Base-by-base conservation (phyloP, 2,113 vertebrate genomes). In the Eurypyga helias region DNA sequence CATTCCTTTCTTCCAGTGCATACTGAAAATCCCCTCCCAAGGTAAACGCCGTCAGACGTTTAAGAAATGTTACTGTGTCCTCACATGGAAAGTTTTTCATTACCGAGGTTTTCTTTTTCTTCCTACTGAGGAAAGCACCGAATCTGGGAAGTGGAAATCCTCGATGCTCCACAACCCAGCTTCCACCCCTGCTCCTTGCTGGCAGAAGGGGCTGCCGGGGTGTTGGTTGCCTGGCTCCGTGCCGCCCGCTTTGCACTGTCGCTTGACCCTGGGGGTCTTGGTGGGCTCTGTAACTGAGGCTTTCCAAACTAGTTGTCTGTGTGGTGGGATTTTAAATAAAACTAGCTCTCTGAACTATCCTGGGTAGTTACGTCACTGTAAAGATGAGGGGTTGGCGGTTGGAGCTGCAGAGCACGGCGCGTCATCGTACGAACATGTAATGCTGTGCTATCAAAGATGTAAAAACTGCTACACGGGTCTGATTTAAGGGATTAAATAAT, bases 351-450 rank as follows among this genome's bases (percentile, higher is more conserved):
- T 43, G 55, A 45, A n/a, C 6, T 34, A 6, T 7, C 34, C 57
- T 3, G 49, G 41, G 46, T 21, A 7, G 38, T 78, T 21, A 4
- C 2, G 23, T 51, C 16, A 9, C 18, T 4, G 26, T 6, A 6
- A 48, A 14, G 45, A 4, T 17, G 1, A 21, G 9, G 29, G 16
- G 21, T 6, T 11, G 43, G 58, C 19, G 11, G 29, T 12, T 31
- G 67, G 46, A 80, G 61, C 51, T 31, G 52, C 60, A 17, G 3
- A 41, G 46, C 19, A 3, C 2, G 9, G 3, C 54, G 36, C 1
- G 2, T 33, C 18, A 2, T 28, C 3, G 0, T 61, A 3, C 29
- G 48, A 18, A 6, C 17, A 1, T 2, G 12, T 17, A 13, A 4
- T 2, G 7, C 23, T 26, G 13, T n/a, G 55, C 75, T n/a, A 6